These are phyloP conservation scores for Glomeris marginata DNA, from an alignment of 2,888 invertebrate genomes.

Conservation along the genomic window DNA sequence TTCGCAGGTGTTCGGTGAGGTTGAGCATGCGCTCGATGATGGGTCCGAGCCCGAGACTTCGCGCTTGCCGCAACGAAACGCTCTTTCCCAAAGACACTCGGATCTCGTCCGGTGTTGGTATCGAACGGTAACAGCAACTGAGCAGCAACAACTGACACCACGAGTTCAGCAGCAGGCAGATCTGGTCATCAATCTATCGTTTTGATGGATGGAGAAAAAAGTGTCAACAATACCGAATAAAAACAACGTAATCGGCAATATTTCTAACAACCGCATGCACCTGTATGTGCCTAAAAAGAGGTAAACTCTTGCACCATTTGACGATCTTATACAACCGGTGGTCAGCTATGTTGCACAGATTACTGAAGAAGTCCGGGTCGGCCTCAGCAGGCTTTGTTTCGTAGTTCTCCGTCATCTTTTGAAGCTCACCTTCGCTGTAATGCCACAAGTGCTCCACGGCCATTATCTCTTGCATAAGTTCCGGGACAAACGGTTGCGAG, in stretches of 20 bases:
- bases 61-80: slow-evolving; percentile 48
- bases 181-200: slow-evolving; percentile 88
- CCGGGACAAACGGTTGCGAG: not conserved
- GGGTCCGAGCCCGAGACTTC: slow-evolving; percentile 45
- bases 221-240: not conserved
- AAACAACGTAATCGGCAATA: not conserved
- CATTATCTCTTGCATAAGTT: slow-evolving; percentile 63
- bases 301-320: slow-evolving; percentile 95
- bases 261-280: slow-evolving; percentile 33
- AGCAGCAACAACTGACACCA: slow-evolving; percentile 89
- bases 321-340: slow-evolving; percentile 92
- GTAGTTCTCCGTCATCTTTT: slow-evolving; percentile 21
- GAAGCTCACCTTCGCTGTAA: slow-evolving; percentile 49
- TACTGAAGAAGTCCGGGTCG: slow-evolving; percentile 52
- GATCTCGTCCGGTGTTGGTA: slow-evolving; percentile 77
- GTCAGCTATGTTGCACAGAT: slow-evolving; percentile 86
- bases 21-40: slow-evolving; percentile 90
- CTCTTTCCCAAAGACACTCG: slow-evolving; percentile 36
- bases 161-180: slow-evolving; percentile 87
- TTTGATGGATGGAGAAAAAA: slow-evolving; percentile 3
- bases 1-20: slow-evolving; percentile 78
- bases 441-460: slow-evolving; percentile 93
- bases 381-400: slow-evolving; percentile 7
- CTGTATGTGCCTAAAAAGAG: slow-evolving; percentile 89
- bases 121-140: slow-evolving; percentile 87